Evolutionary conservation across 2,888 invertebrate species (phyloP), one percentile per base, ranked within the genome.

Genomic region (Rhamphomyia laevipes): DNA sequence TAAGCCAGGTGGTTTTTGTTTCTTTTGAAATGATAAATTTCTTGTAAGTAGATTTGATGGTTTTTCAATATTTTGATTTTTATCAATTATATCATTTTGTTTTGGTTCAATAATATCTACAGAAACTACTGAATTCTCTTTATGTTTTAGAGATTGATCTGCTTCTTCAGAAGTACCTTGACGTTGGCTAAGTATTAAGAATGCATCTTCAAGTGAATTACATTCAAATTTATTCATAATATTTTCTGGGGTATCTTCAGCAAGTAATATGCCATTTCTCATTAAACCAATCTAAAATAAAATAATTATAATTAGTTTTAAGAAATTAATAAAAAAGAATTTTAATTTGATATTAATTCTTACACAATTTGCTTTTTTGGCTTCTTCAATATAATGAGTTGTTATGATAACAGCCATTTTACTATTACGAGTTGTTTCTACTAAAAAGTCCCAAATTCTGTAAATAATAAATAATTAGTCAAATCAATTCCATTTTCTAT

Each of bases 321-420:
- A 15, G 21, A 50, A 45, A 44, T n/a, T 40, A 51, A 40, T 30
- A 11, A n/a, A n/a, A n/a, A n/a, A n/a, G n/a, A n/a, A n/a, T n/a
- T n/a, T n/a, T n/a, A n/a, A n/a, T n/a, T 31, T 21, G 4, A 21
- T 17, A 15, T 5, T 17, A 13, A 15, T 23, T 10, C 71, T 73
- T 72, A 89, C 89, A 70, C 76, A 79, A 64, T 86, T 77, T 4
- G 89, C 87, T 63, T 85, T 82, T 61, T 81, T 81, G 4, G 92
- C 86, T 72, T 94, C 94, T 65, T 94, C 94, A 51, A 94, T 92
- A 63, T 94, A 94, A 72, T 94, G 94, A 13, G 94, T 94, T 1
- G 94, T 94, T 50, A 94, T 90, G 51, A 94, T 83, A 47, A 94
- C 84, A 9, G 93, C 85, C 51, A 82, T 80, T 31, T 83, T 81